A percentile compares a stretch with the other conserved stretches of the same genome.
These are phyloP conservation scores for Hippoglossus hippoglossus DNA, from an alignment of 2,797 vertebrate genomes.

Conservation along the genomic window DNA sequence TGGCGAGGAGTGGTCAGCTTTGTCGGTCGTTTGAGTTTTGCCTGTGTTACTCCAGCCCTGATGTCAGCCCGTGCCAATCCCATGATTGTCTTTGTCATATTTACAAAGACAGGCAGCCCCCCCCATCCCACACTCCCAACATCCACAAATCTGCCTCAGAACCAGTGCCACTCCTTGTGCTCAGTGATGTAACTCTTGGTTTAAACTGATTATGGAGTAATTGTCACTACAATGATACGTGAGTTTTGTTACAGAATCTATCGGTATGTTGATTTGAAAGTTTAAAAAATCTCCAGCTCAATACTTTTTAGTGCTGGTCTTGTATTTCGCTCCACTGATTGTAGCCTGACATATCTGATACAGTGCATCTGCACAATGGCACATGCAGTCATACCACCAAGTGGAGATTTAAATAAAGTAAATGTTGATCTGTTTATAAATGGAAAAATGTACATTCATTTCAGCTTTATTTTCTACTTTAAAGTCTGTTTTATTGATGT, in stretches of 20 bases:
- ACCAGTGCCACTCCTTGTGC: constrained; percentile 5
- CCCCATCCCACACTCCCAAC: neutral
- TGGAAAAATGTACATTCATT: neutral
- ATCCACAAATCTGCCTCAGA: constrained; percentile 1
- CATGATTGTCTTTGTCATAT: constrained; percentile 49
- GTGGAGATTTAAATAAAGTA: constrained; percentile 15
- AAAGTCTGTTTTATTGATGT: constrained; percentile 20
- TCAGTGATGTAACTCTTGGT: neutral
- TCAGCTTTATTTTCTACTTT: constrained; percentile 32
- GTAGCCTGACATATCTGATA: constrained; percentile 42
- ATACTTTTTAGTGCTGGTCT: neutral
- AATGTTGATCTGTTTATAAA: constrained; percentile 21
- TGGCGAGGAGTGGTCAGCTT: constrained; percentile 59
- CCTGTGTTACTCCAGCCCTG: constrained; percentile 51
- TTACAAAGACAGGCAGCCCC: constrained; percentile 69
- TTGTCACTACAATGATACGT: constrained; percentile 1
- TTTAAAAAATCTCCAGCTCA: neutral
- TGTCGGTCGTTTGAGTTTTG: constrained; percentile 65
- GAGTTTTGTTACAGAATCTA: neutral
- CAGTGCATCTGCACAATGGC: neutral
- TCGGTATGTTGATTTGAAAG: constrained; percentile 20
- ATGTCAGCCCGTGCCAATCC: constrained; percentile 43
- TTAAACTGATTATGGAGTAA: constrained; percentile 1
- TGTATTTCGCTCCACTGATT: constrained; percentile 16
- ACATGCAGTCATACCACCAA: constrained; percentile 26